phyloP scores from a whole-genome alignment of 2,113 vertebrate species.

The Corythaixoides concolor region DNA sequence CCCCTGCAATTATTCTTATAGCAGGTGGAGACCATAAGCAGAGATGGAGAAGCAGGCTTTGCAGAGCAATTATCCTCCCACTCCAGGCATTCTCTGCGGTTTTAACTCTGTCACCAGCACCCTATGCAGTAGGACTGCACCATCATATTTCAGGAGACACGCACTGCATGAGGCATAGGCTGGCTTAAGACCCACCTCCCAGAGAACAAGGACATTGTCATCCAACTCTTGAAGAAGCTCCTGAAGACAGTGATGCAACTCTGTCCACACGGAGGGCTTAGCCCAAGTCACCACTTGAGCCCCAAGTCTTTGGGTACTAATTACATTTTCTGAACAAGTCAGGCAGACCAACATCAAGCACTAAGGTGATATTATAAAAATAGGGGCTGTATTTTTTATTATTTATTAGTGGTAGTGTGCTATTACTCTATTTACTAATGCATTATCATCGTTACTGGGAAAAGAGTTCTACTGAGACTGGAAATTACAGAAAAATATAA shows the following conservation, averaged over 20 bases:
- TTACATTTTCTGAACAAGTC: neutral
- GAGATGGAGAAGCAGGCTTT: neutral
- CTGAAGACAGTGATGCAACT: neutral
- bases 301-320: neutral
- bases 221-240: neutral
- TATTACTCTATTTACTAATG: neutral
- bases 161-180: fast-evolving
- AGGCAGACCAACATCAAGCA: neutral
- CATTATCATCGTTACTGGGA: neutral
- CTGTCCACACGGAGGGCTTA: neutral
- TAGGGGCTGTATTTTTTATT: neutral
- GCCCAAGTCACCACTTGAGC: neutral
- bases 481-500: neutral
- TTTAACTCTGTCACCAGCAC: neutral
- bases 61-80: neutral
- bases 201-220: neutral
- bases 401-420: neutral
- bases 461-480: neutral
- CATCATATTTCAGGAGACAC: fast-evolving
- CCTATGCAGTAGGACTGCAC: neutral
- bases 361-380: neutral
- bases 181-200: neutral
- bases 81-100: neutral
- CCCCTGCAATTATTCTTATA: neutral
- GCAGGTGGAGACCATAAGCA: neutral